A percentile compares a stretch with the other conserved stretches of the same genome.
These are phyloP conservation scores for Tetranychus piercei DNA, from an alignment of 2,888 invertebrate species.

Conservation along the genomic window DNA sequence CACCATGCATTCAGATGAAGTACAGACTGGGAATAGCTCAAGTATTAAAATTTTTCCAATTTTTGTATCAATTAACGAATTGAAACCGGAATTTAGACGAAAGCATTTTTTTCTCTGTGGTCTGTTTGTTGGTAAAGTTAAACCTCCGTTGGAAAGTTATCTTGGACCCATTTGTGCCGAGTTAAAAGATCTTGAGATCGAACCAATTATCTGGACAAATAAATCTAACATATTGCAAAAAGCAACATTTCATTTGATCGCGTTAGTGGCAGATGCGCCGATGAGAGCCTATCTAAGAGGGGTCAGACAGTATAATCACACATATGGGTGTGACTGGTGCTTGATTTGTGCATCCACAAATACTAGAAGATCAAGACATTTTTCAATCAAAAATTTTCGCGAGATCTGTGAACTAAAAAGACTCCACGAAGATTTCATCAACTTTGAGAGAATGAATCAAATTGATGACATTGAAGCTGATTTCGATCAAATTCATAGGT, in stretches of 20 bases:
- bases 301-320: background rate
- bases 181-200: background rate
- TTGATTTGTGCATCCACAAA: background rate
- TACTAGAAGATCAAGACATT: background rate
- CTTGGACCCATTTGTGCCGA: background rate
- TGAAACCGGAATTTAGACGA: background rate
- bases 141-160: background rate
- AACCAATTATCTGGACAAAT: background rate
- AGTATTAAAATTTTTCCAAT: background rate
- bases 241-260: background rate
- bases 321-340: background rate
- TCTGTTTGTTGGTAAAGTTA: background rate
- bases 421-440: background rate
- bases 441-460: background rate
- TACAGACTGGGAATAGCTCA: background rate
- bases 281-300: slow-evolving; percentile 8
- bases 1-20: background rate
- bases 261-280: slow-evolving; percentile 1
- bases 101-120: background rate
- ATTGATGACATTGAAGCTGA: background rate
- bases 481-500: background rate
- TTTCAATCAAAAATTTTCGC: background rate
- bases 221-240: background rate
- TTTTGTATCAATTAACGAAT: background rate
- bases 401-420: background rate